Percentiles rank a stretch among this genome's conserved stretches.
Evolutionary conservation across 1,140 invertebrate species (phyloP).

Genomic region (Cataglyphis hispanica): DNA sequence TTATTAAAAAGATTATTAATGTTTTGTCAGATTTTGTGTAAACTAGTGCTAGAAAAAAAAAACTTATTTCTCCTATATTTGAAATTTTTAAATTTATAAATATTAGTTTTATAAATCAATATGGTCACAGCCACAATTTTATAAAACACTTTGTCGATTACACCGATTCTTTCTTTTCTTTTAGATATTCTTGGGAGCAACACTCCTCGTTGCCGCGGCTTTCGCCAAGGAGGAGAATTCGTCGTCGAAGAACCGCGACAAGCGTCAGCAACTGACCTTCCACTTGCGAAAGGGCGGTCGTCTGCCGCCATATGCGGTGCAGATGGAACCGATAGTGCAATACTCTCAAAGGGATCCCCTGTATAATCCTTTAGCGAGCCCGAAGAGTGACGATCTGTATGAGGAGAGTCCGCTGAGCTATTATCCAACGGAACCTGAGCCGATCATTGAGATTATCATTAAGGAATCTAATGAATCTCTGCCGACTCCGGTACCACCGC

Average conservation of each 20-base stretch:
- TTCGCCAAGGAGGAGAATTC: constrained; percentile 77
- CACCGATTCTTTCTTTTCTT: constrained; percentile 56
- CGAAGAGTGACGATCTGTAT: constrained; percentile 86
- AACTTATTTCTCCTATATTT: not conserved
- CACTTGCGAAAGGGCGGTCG: constrained; percentile 77
- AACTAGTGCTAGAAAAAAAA: not conserved
- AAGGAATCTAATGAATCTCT: constrained; percentile 94
- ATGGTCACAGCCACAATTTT: no score
- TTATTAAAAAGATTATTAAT: not conserved
- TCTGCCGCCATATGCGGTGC: constrained; percentile 91
- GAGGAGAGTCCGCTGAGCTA: constrained; percentile 85
- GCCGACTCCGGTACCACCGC: constrained; percentile 88
- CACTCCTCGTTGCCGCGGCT: constrained; percentile 67
- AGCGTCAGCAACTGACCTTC: constrained; percentile 81
- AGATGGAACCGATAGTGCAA: constrained; percentile 92
- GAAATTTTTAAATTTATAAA: not conserved
- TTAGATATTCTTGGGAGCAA: constrained; percentile 72
- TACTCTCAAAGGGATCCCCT: constrained; percentile 93
- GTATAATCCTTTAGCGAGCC: constrained; percentile 88
- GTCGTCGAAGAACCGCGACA: constrained; percentile 78
- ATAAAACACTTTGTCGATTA: not conserved
- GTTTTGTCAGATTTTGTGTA: not conserved
- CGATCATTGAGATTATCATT: constrained; percentile 96
- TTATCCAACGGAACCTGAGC: constrained; percentile 93
- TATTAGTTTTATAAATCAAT: not conserved